Percentiles rank a stretch among this genome's conserved stretches.
Conservation (phyloP, 2,113 vertebrate genomes). For the Hemiprocne comata region DNA sequence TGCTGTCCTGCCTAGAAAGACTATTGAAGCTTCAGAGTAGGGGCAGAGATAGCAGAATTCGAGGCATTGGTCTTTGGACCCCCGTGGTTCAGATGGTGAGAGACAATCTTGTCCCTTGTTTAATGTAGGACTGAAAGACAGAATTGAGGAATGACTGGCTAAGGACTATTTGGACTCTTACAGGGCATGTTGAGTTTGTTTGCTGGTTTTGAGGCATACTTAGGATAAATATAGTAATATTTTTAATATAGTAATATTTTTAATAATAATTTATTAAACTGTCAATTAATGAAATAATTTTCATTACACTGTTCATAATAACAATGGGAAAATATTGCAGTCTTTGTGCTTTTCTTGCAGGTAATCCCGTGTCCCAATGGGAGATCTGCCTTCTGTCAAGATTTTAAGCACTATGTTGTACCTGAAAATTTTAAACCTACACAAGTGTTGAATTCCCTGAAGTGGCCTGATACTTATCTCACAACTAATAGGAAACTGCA, state of each 20-base stretch:
- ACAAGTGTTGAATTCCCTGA: conserved; percentile 78
- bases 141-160: background rate
- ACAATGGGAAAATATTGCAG: background rate
- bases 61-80: background rate
- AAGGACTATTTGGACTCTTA: background rate
- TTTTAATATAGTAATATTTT: background rate
- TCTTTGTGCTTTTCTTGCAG: conserved; percentile 70
- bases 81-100: background rate
- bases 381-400: conserved; percentile 49
- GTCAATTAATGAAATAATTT: background rate
- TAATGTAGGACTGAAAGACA: background rate
- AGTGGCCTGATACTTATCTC: conserved; percentile 31
- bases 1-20: background rate
- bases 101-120: background rate
- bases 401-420: conserved; percentile 78
- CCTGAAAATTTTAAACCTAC: conserved; percentile 83
- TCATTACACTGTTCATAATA: background rate
- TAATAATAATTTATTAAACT: background rate
- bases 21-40: background rate
- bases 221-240: background rate
- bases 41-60: background rate
- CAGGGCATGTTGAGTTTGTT: background rate
- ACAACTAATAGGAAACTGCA: conserved; percentile 47
- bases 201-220: background rate
- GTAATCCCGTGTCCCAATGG: conserved; percentile 74